Evolutionary conservation across 2,888 invertebrate genomes (phyloP).

Genomic region (Brachyopa scutellaris): DNA sequence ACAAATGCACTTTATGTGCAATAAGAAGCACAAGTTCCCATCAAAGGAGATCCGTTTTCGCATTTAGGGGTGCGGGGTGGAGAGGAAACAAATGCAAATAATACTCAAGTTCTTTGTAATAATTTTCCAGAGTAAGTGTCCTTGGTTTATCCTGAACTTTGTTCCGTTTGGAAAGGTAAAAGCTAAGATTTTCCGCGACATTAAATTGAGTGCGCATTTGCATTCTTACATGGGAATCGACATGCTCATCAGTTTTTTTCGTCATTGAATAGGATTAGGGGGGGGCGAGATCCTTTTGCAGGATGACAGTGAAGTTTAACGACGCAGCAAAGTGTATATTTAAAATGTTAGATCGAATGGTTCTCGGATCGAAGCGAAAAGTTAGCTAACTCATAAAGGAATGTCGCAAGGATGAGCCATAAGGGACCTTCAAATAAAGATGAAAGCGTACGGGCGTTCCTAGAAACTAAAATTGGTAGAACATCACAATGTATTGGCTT

Average conservation of each 20-base stretch:
- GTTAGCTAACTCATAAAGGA: no score
- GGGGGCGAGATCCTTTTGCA: neutral
- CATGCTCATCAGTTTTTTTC: slow-evolving; percentile 17
- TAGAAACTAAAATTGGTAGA: no score
- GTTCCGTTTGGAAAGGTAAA: slow-evolving; percentile 25
- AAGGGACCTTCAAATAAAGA: no score
- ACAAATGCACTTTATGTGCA: slow-evolving; percentile 60
- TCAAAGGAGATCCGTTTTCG: slow-evolving; percentile 21
- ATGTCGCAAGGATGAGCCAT: no score
- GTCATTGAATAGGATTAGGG: slow-evolving; percentile 4
- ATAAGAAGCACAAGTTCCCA: slow-evolving; percentile 27
- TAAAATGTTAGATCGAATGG: neutral
- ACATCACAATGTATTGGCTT: no score
- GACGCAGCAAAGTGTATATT: neutral
- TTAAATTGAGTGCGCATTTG: slow-evolving; percentile 23
- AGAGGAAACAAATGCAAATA: slow-evolving; percentile 45
- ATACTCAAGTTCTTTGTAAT: slow-evolving; percentile 37
- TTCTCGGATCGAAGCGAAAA: neutral
- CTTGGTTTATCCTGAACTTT: slow-evolving; percentile 33
- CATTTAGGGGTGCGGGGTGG: neutral
- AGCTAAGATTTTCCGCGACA: slow-evolving; percentile 21
- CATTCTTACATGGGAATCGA: slow-evolving; percentile 25
- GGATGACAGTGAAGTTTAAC: neutral
- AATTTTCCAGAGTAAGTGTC: slow-evolving; percentile 27
- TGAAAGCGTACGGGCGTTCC: no score